These are phyloP conservation scores for Aegithalos caudatus DNA, from an alignment of 2,113 vertebrate genomes.

Conservation along the genomic window DNA sequence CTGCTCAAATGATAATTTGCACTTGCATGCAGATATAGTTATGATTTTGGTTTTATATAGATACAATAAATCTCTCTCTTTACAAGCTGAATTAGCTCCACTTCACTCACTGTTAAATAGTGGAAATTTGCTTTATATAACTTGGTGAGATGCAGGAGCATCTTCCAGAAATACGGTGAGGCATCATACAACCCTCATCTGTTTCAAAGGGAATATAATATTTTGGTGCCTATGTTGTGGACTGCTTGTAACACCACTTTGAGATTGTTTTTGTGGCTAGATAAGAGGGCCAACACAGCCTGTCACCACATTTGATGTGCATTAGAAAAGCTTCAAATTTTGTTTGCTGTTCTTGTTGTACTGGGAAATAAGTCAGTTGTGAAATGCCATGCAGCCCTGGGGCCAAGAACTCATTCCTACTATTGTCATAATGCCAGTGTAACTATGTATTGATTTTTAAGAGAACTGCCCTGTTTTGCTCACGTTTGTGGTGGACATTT, in stretches of 20 bases:
- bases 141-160: not conserved
- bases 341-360: not conserved
- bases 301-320: rapidly evolving
- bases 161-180: not conserved
- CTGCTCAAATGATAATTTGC: not conserved
- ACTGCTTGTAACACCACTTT: not conserved
- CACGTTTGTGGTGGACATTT: not conserved
- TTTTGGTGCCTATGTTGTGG: not conserved
- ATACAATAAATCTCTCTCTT: not conserved
- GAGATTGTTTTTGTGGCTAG: not conserved
- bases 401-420: not conserved
- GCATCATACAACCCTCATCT: not conserved
- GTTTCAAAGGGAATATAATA: not conserved
- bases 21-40: not conserved
- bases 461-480: not conserved
- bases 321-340: not conserved
- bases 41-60: not conserved
- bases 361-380: not conserved
- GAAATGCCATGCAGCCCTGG: not conserved
- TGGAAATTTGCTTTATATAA: not conserved
- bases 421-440: not conserved
- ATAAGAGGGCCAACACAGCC: not conserved
- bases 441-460: not conserved
- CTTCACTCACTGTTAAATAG: not conserved
- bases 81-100: not conserved